Base-by-base conservation (phyloP, 2,113 vertebrate genomes). In the Podarcis muralis region DNA sequence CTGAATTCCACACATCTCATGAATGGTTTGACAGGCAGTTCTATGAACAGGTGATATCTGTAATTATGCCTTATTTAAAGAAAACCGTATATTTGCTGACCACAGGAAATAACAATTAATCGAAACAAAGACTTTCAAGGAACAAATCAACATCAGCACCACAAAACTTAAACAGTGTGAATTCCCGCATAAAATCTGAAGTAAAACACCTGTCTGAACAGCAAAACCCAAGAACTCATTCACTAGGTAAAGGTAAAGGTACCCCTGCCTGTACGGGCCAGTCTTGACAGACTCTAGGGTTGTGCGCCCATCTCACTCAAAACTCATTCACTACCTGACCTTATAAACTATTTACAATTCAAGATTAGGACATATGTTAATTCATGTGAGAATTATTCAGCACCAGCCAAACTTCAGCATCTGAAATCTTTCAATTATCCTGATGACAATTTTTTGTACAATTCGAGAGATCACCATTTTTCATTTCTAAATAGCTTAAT, bases 341-440 rank as follows among this genome's bases (percentile, higher is more conserved):
- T 69, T 57, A 32, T 53, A 83, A 75, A 92, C 4, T 75, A 53
- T 4, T 2, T 85, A 86, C 59, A 85, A 86, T 3, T 30, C 59
- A 92, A 82, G 72, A 20, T 35, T 32, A 79, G 7, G 20, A 32
- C 32, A 40, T 66, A 93, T 85, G 0, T 72, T 87, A 9, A 84
- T 27, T 90, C 85, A 78, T 90, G 84, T 83, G 85, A 75, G 23
- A 75, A 90, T 25, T 27, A 65, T 89, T 74, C 82, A 88, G 76
- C 75, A 90, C 23, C 84, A 79, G 2, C 22, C 84, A 68, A 12
- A 53, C 83, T 18, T 77, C 74, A 83, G 77, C 77, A 92, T 0
- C 43, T 65, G 75, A 89, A 90, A n/a, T 76, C 1, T 74, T 83
- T 77, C 23, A 9, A 30, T 20, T 59, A 77, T 13, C 62, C 48